Base-by-base conservation (phyloP, 2,797 vertebrate genomes). In the Lutjanus argentimaculatus region DNA sequence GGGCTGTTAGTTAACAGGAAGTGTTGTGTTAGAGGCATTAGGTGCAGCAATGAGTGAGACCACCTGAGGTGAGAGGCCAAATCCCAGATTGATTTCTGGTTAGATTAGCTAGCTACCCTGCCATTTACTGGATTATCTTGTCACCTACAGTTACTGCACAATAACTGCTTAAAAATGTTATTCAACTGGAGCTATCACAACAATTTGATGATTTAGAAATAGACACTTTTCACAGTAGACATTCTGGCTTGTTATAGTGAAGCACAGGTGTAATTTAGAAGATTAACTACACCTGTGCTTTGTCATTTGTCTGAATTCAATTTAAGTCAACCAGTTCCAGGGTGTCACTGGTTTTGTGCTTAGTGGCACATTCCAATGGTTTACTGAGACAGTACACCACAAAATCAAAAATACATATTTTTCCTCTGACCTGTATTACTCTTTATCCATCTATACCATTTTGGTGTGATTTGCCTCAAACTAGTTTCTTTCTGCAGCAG, bases 51-150 rank as follows among this genome's bases (percentile, higher is more conserved):
- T 42, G 63, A 79, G 51, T 17, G 51, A 58, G 62, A 71, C 36
- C 45, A 46, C 17, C 15, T 49, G 46, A 84, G 36, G 52, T 30
- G 14, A 77, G n/a, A 64, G n/a, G 48, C 21, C 36, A 80, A 62
- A 82, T 71, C 40, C 6, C 53, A 58, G 15, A 58, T 8, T 68
- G 15, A 70, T 46, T 53, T 58, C 58, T 55, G 12, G 13, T 75
- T 55, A 69, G 53, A 78, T 80, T 76, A 72, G 46, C 17, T 16
- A 36, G 14, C 13, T 46, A 42, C 13, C 1, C 55, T 49, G n/a
- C 11, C 57, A 51, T 19, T 67, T 56, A 69, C 36, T 72, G 12
- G 25, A 67, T 64, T 36, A 72, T 30, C n/a, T 36, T 36, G 45
- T 55, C 59, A 22, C 13, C 45, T 19, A 40, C 10, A 49, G 30